Evolutionary conservation across 2,888 invertebrate species (phyloP), one percentile per base, ranked within the genome.

Genomic region (Hemaris fuciformis): DNA sequence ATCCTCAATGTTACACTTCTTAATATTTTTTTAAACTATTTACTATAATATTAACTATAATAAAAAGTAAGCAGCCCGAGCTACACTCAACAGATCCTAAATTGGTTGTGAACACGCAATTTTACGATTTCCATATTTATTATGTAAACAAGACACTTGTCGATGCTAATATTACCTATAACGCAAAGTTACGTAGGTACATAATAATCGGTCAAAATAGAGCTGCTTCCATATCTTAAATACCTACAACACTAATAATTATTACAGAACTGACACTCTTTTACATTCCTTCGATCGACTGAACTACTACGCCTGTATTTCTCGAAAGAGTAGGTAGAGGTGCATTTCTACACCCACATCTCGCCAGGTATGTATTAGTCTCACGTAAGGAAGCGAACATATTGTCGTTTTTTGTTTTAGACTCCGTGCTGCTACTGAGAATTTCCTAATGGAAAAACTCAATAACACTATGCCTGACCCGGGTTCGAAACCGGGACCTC

Each of bases 151-250:
- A 69, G 67, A 74, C 74, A 78, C 79, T 81, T 80, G 76, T 80
- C 45, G 45, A 23, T 84, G 83, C 42, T 78, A 84, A 86, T 85
- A 79, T 85, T 80, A 83, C 80, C 83, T 81, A 86, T 80, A 84
- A 85, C 80, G 79, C 83, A 82, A 85, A 85, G 80, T 81, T 84
- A 86, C 84, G 84, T 86, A n/a, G n/a, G n/a, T n/a, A 77, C 85
- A 85, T 86, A 80, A 66, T 46, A 46, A 18, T 45, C 3, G 23
- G 13, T 22, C 10, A 10, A 46, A 46, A 46, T 46, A 46, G 1
- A 22, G 13, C 3, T 45, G 23, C 23, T 46, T 13, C 10, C 45
- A 46, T 46, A 46, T 22, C 13, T 46, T 22, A 23, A 22, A 23
- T 22, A 45, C 34, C 34, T 34, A 2, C 45, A 23, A 13, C 45